Evolutionary conservation across 2,113 vertebrate genomes (phyloP), one percentile per base, ranked within the genome.

Genomic region (Colossoma macropomum): DNA sequence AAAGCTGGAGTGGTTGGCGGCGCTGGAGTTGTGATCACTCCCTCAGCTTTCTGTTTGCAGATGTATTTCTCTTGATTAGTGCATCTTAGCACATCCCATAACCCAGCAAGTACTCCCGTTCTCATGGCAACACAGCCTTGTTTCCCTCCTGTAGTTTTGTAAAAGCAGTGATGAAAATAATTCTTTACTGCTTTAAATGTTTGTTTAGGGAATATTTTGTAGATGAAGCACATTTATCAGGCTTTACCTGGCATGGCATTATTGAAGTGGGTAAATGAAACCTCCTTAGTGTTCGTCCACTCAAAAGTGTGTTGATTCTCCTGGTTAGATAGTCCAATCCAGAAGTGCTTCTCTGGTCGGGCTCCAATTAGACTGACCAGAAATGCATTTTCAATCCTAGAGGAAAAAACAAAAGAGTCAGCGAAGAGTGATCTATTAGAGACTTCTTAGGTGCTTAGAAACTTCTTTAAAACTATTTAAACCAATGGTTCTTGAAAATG

Each of bases 1-100:
- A 80, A 86, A 60, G 86, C 75, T 30, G 75, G 32, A 27, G 84
- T 66, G 25, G 92, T 92, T 0, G 89, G 80, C 2, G 91, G 90
- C 41, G 85, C 73, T 2, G 10, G 15, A 3, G 98, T 96, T 28
- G 86, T 60, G 0, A 95, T 94, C 1, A 95, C 92, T 75, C 96
- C 97, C 56, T 96, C 94, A 62, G 96, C 97, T 93, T 93, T 93
- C 10, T 94, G 84, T 85, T 98, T 98, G 88, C 98, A 99, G 34
- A 99, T 93, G 89, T 96, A 99, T 80, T 97, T 98, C 77, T 95
- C 94, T 62, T 90, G 95, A 77, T 95, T 96, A 56, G 94, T 93
- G 89, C 98, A 99, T 73, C 92, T 95, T 83, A 97, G 84, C 82
- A 98, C 88, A 91, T 98, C 96, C 98, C 98, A 99, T 86, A 99